Evolutionary conservation across 2,888 invertebrate species (phyloP).

Genomic region (Norana najaformis): DNA sequence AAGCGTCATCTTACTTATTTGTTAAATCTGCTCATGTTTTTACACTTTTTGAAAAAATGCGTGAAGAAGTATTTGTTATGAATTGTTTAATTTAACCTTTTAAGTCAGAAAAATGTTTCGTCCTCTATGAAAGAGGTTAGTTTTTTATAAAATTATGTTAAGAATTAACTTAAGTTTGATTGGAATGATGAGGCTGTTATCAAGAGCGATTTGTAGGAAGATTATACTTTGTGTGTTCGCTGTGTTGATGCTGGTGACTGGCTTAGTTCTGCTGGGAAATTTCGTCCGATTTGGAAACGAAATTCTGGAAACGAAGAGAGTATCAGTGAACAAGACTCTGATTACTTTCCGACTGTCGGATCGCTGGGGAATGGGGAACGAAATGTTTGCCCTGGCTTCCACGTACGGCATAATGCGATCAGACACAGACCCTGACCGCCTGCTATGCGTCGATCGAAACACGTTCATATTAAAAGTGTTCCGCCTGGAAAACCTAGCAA

Average conservation of each 20-base stretch:
- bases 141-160: neutral
- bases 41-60: neutral
- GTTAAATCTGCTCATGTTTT: neutral
- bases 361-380: slow-evolving; percentile 30
- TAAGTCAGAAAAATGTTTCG: neutral
- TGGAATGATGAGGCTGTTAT: neutral
- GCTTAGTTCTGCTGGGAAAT: neutral
- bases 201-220: neutral
- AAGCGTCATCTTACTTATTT: neutral
- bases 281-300: neutral
- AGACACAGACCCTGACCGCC: neutral
- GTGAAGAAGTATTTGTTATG: neutral
- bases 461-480: slow-evolving; percentile 17
- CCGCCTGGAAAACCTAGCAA: neutral
- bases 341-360: slow-evolving; percentile 1
- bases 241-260: neutral
- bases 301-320: neutral
- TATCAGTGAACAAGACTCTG: neutral
- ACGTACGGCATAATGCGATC: slow-evolving; percentile 24
- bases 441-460: neutral
- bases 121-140: neutral
- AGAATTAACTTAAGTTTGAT: neutral
- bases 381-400: slow-evolving; percentile 32
- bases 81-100: neutral
- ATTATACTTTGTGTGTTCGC: neutral